Base-by-base conservation (phyloP, 2,888 invertebrate genomes). In the Drosophila lacicola region DNA sequence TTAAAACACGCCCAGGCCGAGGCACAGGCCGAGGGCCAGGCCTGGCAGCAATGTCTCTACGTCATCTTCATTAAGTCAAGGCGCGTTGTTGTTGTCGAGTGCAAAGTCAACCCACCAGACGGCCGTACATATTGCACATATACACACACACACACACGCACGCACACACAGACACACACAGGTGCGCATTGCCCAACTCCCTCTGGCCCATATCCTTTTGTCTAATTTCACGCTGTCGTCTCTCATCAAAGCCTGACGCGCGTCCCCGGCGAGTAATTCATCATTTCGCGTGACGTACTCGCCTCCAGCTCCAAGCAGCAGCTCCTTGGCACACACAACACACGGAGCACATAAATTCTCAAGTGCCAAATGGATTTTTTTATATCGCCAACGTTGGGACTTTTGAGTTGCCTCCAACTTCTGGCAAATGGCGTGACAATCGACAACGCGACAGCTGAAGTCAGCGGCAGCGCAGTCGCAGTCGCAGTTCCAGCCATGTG, bases 201-300 rank as follows among this genome's bases (percentile, higher is more conserved):
- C 68, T 65, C 65, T 63, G 70, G 60, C 50, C 70, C 79, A 64
- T 83, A 77, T 88, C 80, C 88, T 89, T 89, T 85, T 85, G 85
- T 85, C 89, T 89, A 85, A 85, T 85, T 89, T 85, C 88, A 85
- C 89, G 88, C 89, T 84, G 85, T 84, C 86, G 84, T 81, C 81
- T 81, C 87, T 86, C 89, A 84, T 84, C 84, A 84, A 84, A 88
- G 88, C 60, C 70, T 85, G 85, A 89, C 89, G 85, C 85, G 74
- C 88, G 82, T 85, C 85, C 85, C 89, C 82, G 80, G 89, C 89
- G 89, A 87, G 88, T 89, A 85, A 85, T 85, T 89, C 85, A 85
- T 85, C 85, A 85, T 85, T 89, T 89, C 73, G 87, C 85, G 84
- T 88, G 84, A 86, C 87, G 81, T 86, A 86, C 87, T 83, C 62